Base-by-base conservation (phyloP, 1,140 invertebrate genomes). In the Magallana gigas region DNA sequence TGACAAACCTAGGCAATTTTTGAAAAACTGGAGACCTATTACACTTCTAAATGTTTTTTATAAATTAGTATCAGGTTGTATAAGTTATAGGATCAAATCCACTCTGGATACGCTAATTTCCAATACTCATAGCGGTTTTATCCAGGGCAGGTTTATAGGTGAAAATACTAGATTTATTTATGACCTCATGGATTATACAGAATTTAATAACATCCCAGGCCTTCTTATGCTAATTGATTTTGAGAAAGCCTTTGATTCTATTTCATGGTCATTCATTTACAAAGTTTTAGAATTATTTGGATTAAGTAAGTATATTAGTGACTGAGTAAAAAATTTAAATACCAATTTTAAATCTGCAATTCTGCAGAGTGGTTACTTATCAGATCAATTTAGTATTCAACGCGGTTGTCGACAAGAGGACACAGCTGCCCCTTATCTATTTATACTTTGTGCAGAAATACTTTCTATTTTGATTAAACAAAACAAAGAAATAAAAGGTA, bases 211-310 rank as follows among this genome's bases (percentile, higher is more conserved):
- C 29, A 83, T 84, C 3, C 85, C 85, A 18, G 87, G 89, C 12
- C 18, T 91, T 8, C 36, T 90, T n/a, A 12, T 88, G 9, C 29
- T 85, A 0, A 85, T 91, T 58, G 88, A 90, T 57, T 90, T 90
- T 88, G 87, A 86, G 85, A 88, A 87, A 71, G 84, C 85, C 36
- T 88, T 90, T 71, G 86, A 88, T 71, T 85, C 36, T 48, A 48
- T 48, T 48, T 48, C 36, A 48, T 48, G 36, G 36, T 48, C 36
- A 48, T 48, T 87, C 57, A 58, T 89, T 9, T n/a, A 85, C 59
- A 85, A 86, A 57, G 36, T 88, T 57, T 81, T 87, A 14, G 8
- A 59, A 7, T 87, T 76, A 81, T 88, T 88, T 84, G 83, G 83
- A 29, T 91, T 90, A 86, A 86, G 80, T 12, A 29, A 48, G 29